Conservation (phyloP, 2,113 vertebrate genomes). For the Perca fluviatilis region DNA sequence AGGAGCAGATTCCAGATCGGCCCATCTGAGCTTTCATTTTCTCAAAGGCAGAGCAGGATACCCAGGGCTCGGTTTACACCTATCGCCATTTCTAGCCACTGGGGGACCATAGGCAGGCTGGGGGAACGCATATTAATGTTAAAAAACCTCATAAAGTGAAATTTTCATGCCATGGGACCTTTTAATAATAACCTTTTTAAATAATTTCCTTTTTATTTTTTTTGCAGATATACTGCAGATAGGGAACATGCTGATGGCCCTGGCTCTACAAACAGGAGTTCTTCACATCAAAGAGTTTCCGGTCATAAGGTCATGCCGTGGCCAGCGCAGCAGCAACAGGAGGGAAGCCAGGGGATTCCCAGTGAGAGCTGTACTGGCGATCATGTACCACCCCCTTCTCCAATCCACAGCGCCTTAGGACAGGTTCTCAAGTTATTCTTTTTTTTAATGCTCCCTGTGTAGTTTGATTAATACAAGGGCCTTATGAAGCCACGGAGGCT, state of each 20-base stretch:
- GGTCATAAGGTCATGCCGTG: slow-evolving; percentile 31
- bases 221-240: slow-evolving; percentile 21
- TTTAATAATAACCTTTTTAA: too few species aligned
- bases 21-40: too few species aligned
- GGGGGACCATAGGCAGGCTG: too few species aligned
- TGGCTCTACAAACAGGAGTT: slow-evolving; percentile 33
- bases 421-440: slow-evolving; percentile 66
- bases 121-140: too few species aligned
- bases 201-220: background rate
- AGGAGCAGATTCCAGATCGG: too few species aligned
- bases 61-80: too few species aligned
- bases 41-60: too few species aligned
- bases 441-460: background rate
- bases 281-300: slow-evolving; percentile 31
- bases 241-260: slow-evolving; percentile 19
- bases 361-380: slow-evolving; percentile 22
- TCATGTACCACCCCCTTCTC: slow-evolving; percentile 65
- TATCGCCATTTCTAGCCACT: too few species aligned
- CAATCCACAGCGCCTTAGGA: slow-evolving; percentile 79
- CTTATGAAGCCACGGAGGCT: background rate
- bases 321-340: slow-evolving; percentile 41
- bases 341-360: slow-evolving; percentile 31
- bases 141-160: too few species aligned
- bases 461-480: background rate
- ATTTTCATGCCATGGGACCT: too few species aligned